phyloP scores from a whole-genome alignment of 2,797 vertebrate species.

The Agapornis canus region DNA sequence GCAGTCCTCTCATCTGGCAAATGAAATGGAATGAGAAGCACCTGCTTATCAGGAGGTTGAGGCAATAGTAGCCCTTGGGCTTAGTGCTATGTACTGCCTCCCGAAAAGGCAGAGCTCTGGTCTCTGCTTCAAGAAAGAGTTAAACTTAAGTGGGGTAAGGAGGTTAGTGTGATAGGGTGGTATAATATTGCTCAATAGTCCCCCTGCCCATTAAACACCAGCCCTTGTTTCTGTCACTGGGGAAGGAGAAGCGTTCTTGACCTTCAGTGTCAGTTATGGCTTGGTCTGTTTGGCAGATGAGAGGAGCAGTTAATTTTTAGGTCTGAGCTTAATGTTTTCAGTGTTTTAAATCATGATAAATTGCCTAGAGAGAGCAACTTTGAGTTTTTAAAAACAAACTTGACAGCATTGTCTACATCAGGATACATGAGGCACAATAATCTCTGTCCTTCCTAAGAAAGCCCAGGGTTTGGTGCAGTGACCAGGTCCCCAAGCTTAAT shows the following conservation, averaged over 20 bases:
- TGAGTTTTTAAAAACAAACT: not conserved
- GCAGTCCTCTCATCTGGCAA: not conserved
- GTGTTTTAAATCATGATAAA: not conserved
- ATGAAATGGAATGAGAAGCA: not conserved
- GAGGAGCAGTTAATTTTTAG: not conserved
- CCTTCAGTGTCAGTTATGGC: not conserved
- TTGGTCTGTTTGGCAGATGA: not conserved
- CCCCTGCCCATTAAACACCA: not conserved
- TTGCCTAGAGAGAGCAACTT: not conserved
- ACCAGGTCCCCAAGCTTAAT: not conserved
- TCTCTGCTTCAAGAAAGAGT: not conserved
- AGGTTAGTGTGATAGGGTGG: not conserved
- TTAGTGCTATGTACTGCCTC: fast-evolving
- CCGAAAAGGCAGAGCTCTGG: not conserved
- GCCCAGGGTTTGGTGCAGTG: not conserved
- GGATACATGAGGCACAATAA: fast-evolving
- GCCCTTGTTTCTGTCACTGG: not conserved
- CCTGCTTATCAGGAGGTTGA: not conserved
- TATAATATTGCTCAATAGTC: not conserved
- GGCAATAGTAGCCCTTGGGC: not conserved
- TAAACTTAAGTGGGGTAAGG: not conserved
- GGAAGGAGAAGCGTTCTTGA: not conserved
- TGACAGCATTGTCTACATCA: not conserved
- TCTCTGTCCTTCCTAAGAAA: not conserved
- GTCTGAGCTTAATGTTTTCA: not conserved